Percentiles rank a stretch among this genome's conserved stretches.
Evolutionary conservation across 2,888 invertebrate genomes (phyloP).

Genomic region (Agonum fuliginosum): DNA sequence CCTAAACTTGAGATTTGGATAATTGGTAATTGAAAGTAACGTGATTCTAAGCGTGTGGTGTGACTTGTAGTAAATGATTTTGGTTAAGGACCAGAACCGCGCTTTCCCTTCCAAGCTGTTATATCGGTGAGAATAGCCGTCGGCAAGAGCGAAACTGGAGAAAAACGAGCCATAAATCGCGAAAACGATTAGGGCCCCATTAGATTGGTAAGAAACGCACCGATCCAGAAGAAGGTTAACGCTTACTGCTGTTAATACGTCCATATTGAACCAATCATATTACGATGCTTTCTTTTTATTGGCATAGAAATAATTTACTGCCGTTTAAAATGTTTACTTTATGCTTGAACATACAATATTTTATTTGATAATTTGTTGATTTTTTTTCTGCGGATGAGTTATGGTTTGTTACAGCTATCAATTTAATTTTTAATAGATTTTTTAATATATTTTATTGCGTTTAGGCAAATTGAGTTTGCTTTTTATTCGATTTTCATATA

Average conservation of each 20-base stretch:
- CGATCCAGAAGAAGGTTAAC: constrained; percentile 11
- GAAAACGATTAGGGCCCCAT: constrained; percentile 36
- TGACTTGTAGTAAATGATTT: constrained; percentile 5
- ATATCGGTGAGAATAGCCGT: background rate
- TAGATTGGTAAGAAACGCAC: constrained; percentile 38
- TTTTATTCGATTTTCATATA: constrained; percentile 1
- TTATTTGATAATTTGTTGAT: constrained; percentile 24
- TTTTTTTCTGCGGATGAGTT: constrained; percentile 37
- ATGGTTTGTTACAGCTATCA: constrained; percentile 28
- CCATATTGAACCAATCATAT: constrained; percentile 29
- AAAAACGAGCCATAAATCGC: constrained; percentile 36
- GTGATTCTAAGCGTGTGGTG: background rate
- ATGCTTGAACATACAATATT: constrained; percentile 11
- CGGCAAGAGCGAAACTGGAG: constrained; percentile 1
- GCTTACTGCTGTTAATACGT: constrained; percentile 4
- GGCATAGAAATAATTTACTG: constrained; percentile 33
- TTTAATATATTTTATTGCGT: constrained; percentile 6
- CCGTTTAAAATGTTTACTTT: constrained; percentile 37
- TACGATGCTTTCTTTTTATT: constrained; percentile 35
- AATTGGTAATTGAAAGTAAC: too few relatives aligned
- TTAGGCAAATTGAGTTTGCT: constrained; percentile 2
- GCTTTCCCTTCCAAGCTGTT: background rate
- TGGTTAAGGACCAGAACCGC: background rate
- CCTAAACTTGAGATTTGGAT: too few relatives aligned
- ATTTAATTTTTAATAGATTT: constrained; percentile 35